These are phyloP conservation scores for Pachypanchax playfairii DNA, from an alignment of 2,113 vertebrate genomes.

Conservation along the genomic window DNA sequence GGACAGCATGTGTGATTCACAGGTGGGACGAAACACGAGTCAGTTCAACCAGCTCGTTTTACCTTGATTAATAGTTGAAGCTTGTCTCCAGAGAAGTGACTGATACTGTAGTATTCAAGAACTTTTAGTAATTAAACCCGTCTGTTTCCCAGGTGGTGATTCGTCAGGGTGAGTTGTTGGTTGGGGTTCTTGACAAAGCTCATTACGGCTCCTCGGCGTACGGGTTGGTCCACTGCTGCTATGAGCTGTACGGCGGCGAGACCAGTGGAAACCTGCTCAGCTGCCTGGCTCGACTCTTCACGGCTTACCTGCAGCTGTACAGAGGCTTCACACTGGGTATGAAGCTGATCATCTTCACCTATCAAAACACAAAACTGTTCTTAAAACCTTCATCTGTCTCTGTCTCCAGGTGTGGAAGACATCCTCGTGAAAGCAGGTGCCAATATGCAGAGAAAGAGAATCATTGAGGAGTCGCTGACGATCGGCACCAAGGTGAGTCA, in stretches of 20 bases:
- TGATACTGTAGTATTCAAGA: background rate
- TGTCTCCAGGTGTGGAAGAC: conserved; percentile 89
- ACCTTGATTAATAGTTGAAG: no score
- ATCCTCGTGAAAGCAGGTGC: conserved; percentile 90
- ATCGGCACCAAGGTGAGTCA: conserved; percentile 85
- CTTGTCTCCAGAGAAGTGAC: background rate
- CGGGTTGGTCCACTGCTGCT: conserved; percentile 95
- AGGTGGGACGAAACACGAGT: conserved; percentile 59
- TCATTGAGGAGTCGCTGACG: conserved; percentile 84
- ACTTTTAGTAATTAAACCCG: no score
- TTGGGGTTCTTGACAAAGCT: conserved; percentile 95
- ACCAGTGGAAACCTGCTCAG: conserved; percentile 92
- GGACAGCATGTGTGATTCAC: conserved; percentile 92
- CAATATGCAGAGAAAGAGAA: conserved; percentile 81
- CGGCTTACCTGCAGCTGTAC: conserved; percentile 95
- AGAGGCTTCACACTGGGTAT: conserved; percentile 93
- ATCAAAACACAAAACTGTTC: background rate
- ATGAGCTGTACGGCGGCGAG: conserved; percentile 92
- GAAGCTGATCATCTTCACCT: background rate
- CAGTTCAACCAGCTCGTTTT: no score
- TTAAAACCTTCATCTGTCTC: background rate
- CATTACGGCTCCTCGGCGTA: conserved; percentile 97
- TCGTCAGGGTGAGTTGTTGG: conserved; percentile 87
- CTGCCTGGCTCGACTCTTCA: conserved; percentile 94
- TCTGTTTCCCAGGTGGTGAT: conserved; percentile 86